Evolutionary conservation across 37 sponge, comb jelly and placozoan species (phyloP), one percentile per base, ranked within the genome.

Genomic region (Axinella damicornis): DNA sequence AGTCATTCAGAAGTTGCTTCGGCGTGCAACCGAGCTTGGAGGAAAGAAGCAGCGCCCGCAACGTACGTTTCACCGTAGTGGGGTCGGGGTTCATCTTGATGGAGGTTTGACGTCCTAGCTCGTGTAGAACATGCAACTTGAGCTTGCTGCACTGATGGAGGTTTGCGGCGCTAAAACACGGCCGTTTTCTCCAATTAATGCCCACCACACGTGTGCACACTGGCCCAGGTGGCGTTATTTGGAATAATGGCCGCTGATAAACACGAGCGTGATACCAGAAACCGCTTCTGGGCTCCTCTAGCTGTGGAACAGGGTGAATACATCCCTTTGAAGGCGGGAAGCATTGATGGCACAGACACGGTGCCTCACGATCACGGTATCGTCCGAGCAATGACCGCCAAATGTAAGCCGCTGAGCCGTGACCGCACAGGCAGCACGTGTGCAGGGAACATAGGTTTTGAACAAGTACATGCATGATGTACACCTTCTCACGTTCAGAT

Each of bases 261-360:
- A n/a, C n/a, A n/a, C n/a, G n/a, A n/a, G n/a, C n/a, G n/a, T n/a
- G n/a, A n/a, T n/a, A n/a, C n/a, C n/a, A n/a, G 36, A 28, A 9
- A 19, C 9, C 9, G 12, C 1, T 22, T 22, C 14, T 90, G 91
- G 91, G 74, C 80, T 13, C 86, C 81, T 19, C 31, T 75, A 54
- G 74, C 76, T 13, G 79, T 82, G 2, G 94, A 93, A 0, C 63
- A 77, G 31, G 90, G 90, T 5, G 61, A 57, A 15, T 99, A 99
- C 75, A 83, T 91, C 65, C 95, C 99, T 18, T 86, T 99, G 17
- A 81, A 73, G 82, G 89, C 95, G 4, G 99, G 99, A 5, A 99
- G 99, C 62, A 99, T 99, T 58, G 99, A 99, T 70, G 97, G 97
- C 28, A 99, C 99, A 60, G 99, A 97, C 65, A 73, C 71, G 0